phyloP scores from a whole-genome alignment of 2,113 vertebrate genomes.

The Poeciliopsis prolifica region DNA sequence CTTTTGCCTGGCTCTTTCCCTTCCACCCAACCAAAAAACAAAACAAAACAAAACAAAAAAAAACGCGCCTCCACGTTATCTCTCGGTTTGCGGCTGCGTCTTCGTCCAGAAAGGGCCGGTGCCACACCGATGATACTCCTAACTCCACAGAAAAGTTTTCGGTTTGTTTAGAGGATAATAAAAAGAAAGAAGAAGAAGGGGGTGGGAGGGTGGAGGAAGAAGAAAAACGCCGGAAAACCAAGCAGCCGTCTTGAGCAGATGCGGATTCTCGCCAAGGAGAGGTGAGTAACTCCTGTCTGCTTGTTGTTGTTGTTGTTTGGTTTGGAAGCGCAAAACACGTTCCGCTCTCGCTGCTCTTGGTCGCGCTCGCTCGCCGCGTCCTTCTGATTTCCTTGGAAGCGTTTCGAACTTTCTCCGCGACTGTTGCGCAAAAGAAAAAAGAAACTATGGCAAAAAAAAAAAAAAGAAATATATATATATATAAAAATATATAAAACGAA shows the following conservation, averaged over 20 bases:
- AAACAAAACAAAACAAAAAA: too few species aligned
- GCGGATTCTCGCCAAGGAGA: conserved; percentile 78
- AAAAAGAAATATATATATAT: too few species aligned
- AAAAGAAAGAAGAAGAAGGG: conserved; percentile 53
- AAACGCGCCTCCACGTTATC: conserved; percentile 77
- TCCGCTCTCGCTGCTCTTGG: conserved; percentile 28
- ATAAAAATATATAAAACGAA: too few species aligned
- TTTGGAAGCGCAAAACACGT: conserved; percentile 42
- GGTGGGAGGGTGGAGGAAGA: neutral
- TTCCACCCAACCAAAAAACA: too few species aligned
- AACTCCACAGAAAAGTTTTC: conserved; percentile 66
- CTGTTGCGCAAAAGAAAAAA: conserved; percentile 11
- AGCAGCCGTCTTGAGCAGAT: conserved; percentile 50
- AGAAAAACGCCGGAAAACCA: conserved; percentile 56
- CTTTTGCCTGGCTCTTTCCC: too few species aligned
- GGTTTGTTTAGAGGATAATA: conserved; percentile 77
- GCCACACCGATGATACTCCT: conserved; percentile 43
- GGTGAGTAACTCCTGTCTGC: conserved; percentile 79
- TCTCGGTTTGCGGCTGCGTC: conserved; percentile 56
- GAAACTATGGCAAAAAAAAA: neutral
- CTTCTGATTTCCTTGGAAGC: conserved; percentile 11
- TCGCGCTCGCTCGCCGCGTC: conserved; percentile 13
- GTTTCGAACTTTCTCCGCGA: conserved; percentile 55
- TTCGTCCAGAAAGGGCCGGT: conserved; percentile 46
- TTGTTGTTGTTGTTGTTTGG: conserved; percentile 40